Conservation (phyloP, 1,140 invertebrate genomes). For the Drosophila sp. region DNA sequence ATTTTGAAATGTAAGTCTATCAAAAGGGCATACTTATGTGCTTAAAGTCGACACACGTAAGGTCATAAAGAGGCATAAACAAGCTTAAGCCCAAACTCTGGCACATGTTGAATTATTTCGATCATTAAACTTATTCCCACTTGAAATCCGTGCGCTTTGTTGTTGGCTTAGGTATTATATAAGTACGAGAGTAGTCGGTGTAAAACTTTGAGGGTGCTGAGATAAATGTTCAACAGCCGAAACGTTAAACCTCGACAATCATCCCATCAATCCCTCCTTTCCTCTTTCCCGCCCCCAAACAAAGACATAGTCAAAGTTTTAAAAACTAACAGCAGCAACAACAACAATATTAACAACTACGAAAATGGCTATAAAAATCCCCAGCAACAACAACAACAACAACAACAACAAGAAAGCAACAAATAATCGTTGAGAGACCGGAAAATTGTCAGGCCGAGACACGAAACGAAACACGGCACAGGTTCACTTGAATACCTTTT, state of each 20-base stretch:
- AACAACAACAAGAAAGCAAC: neutral
- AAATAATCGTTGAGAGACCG: conserved; percentile 63
- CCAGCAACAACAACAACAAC: neutral
- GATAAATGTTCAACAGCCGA: conserved; percentile 67
- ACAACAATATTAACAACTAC: too few relatives aligned
- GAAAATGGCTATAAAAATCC: conserved; percentile 68
- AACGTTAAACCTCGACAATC: conserved; percentile 68
- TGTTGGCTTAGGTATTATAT: conserved; percentile 7
- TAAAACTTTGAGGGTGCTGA: conserved; percentile 46
- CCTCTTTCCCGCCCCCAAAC: too few relatives aligned
- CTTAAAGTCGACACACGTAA: conserved; percentile 18
- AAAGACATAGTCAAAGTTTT: conserved; percentile 59
- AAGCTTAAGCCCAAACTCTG: conserved; percentile 44
- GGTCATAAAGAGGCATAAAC: conserved; percentile 48
- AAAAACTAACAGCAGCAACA: conserved; percentile 64
- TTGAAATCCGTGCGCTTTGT: conserved; percentile 53
- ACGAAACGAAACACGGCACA: conserved; percentile 28
- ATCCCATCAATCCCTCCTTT: conserved; percentile 16
- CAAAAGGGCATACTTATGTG: neutral
- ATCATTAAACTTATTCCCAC: conserved; percentile 72
- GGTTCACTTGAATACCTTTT: conserved; percentile 69
- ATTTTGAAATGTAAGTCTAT: neutral
- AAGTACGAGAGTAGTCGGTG: conserved; percentile 2
- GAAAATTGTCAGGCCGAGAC: conserved; percentile 61
- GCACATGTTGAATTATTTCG: conserved; percentile 71